A percentile compares a stretch with the other conserved stretches of the same genome.
Evolutionary conservation across 2,888 invertebrate genomes (phyloP).

Genomic region (Lasioglossum oenotherae): DNA sequence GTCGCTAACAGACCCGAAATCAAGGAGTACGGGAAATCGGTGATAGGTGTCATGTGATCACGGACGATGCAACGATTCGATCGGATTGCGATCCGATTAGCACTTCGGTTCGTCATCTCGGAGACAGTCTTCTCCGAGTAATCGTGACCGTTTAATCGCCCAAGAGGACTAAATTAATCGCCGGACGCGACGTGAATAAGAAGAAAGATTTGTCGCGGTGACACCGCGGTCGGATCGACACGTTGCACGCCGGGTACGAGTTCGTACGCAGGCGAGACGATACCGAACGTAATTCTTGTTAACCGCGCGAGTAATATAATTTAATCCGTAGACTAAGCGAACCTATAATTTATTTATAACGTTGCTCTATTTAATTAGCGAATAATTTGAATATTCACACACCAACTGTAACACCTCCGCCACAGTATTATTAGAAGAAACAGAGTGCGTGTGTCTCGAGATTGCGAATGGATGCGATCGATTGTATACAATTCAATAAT

Average conservation of each 20-base stretch:
- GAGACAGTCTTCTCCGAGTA: no score
- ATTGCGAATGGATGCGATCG: constrained; percentile 64
- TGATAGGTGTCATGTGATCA: constrained; percentile 17
- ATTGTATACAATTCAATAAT: constrained; percentile 73
- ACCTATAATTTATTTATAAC: constrained; percentile 81
- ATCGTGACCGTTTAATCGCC: constrained; percentile 25
- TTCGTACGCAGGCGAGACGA: background rate
- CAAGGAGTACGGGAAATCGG: background rate
- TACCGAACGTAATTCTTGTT: constrained; percentile 27
- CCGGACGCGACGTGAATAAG: background rate
- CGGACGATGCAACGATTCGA: constrained; percentile 46
- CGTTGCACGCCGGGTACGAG: background rate
- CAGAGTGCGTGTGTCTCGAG: constrained; percentile 48
- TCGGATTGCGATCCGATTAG: constrained; percentile 42
- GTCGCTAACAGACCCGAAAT: background rate
- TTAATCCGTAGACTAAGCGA: constrained; percentile 71
- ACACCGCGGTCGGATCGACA: background rate
- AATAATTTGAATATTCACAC: constrained; percentile 73
- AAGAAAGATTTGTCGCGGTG: background rate
- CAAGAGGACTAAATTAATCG: constrained; percentile 20
- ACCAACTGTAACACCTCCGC: constrained; percentile 79
- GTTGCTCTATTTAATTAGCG: constrained; percentile 78
- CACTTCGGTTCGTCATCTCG: constrained; percentile 23
- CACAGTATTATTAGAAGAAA: constrained; percentile 82
- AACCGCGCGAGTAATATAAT: constrained; percentile 66